These are phyloP conservation scores for Pilophorus perplexus DNA, from an alignment of 2,888 invertebrate species.

Conservation along the genomic window DNA sequence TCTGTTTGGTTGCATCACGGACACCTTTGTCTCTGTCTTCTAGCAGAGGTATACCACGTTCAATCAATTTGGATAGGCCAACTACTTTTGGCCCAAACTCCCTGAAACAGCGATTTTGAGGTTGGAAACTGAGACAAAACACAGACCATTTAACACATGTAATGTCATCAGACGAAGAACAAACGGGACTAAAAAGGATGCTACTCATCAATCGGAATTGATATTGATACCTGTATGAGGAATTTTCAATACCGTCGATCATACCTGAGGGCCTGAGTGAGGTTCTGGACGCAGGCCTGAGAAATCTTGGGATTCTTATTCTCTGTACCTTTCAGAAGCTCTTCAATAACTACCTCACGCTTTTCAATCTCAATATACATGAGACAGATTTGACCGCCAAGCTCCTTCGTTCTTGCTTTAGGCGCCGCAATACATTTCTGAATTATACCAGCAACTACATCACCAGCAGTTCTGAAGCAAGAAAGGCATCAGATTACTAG, in stretches of 20 bases:
- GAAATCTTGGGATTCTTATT: slow-evolving; percentile 96
- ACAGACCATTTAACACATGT: slow-evolving; percentile 6
- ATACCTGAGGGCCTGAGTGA: slow-evolving; percentile 69
- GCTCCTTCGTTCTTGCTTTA: slow-evolving; percentile 85
- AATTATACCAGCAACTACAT: slow-evolving; percentile 85
- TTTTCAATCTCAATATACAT: slow-evolving; percentile 97
- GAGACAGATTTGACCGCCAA: slow-evolving; percentile 81
- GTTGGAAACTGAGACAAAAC: no score
- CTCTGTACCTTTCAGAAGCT: slow-evolving; percentile 87
- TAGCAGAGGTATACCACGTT: slow-evolving; percentile 77
- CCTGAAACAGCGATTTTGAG: no score
- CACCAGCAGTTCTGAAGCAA: slow-evolving; percentile 70
- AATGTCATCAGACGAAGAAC: no score
- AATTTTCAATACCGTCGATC: not conserved
- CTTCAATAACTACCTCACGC: slow-evolving; percentile 83
- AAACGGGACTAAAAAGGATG: slow-evolving; percentile 3
- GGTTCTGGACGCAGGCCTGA: slow-evolving; percentile 72
- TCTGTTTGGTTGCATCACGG: slow-evolving; percentile 84
- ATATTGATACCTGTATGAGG: not conserved
- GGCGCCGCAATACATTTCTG: slow-evolving; percentile 90
- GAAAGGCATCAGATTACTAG: not conserved
- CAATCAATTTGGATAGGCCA: slow-evolving; percentile 81
- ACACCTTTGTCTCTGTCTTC: slow-evolving; percentile 90
- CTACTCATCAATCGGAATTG: not conserved
- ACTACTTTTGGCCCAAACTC: slow-evolving; percentile 93